phyloP scores from a whole-genome alignment of 1,140 invertebrate species.

The Xylocopa sonorina region DNA sequence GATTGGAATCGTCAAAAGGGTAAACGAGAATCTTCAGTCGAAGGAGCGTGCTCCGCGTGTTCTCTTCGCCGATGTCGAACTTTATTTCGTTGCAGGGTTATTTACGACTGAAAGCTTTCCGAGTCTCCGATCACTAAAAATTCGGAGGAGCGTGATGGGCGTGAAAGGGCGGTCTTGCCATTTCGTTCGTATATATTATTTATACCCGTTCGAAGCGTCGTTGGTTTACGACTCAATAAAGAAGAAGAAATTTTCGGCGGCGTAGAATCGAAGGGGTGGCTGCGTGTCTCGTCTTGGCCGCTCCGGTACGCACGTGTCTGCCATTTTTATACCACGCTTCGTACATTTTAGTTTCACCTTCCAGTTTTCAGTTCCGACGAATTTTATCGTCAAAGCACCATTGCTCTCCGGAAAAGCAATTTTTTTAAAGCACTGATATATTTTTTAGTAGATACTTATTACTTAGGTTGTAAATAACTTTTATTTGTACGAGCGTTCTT shows the following conservation, averaged over 20 bases:
- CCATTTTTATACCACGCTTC: background rate
- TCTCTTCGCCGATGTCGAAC: background rate
- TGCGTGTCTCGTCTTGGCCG: background rate
- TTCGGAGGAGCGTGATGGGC: background rate
- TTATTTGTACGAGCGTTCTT: too few species aligned
- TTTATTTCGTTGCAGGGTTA: background rate
- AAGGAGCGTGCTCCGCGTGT: background rate
- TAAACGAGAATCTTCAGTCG: too few species aligned
- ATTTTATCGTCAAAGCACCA: too few species aligned
- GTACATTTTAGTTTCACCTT: background rate
- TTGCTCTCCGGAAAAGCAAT: too few species aligned
- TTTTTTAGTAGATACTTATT: too few species aligned
- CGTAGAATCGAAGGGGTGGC: background rate
- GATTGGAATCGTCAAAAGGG: too few species aligned
- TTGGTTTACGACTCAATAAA: constrained; percentile 15
- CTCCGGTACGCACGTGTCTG: background rate
- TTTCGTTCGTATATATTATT: constrained; percentile 9
- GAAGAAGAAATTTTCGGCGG: constrained; percentile 4
- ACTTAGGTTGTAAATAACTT: too few species aligned
- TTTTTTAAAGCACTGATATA: too few species aligned
- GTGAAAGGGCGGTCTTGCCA: background rate
- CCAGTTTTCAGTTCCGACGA: background rate
- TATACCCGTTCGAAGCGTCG: background rate
- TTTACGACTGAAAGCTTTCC: background rate
- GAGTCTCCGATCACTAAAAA: background rate